These are phyloP conservation scores for Thymelicus lineola DNA, from an alignment of 2,888 invertebrate species.

Conservation along the genomic window DNA sequence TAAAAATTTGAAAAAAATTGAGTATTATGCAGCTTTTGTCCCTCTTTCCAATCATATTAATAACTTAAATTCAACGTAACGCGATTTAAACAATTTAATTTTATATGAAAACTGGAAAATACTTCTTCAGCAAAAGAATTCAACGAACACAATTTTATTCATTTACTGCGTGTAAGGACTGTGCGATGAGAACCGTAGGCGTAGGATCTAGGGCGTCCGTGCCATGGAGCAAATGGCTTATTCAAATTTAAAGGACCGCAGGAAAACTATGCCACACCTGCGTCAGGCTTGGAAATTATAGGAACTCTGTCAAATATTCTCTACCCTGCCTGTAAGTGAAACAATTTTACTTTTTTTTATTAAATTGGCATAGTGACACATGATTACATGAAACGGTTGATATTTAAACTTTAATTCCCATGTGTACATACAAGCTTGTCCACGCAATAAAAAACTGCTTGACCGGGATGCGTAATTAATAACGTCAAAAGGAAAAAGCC, in stretches of 20 bases:
- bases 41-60: no score
- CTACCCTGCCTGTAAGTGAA: background rate
- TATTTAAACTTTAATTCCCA: no score
- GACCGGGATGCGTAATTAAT: constrained; percentile 5
- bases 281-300: constrained; percentile 44
- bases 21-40: no score
- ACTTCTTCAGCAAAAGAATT: constrained; percentile 2
- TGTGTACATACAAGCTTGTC: background rate
- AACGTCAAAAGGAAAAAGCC: constrained; percentile 9
- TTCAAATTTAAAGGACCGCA: constrained; percentile 77
- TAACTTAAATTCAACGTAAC: no score
- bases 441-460: background rate
- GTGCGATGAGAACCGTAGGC: constrained; percentile 6
- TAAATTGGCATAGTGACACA: no score
- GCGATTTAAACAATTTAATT: no score
- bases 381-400: no score
- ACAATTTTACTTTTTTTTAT: no score
- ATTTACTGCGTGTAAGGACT: constrained; percentile 23
- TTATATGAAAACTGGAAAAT: constrained; percentile 7
- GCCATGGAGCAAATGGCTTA: constrained; percentile 61
- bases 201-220: constrained; percentile 39
- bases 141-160: constrained; percentile 25
- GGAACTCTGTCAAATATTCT: constrained; percentile 13
- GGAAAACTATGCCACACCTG: constrained; percentile 71
- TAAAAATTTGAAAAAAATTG: no score